Evolutionary conservation across 2,888 invertebrate genomes (phyloP).

Genomic region (Melikaiella ostensackeni): DNA sequence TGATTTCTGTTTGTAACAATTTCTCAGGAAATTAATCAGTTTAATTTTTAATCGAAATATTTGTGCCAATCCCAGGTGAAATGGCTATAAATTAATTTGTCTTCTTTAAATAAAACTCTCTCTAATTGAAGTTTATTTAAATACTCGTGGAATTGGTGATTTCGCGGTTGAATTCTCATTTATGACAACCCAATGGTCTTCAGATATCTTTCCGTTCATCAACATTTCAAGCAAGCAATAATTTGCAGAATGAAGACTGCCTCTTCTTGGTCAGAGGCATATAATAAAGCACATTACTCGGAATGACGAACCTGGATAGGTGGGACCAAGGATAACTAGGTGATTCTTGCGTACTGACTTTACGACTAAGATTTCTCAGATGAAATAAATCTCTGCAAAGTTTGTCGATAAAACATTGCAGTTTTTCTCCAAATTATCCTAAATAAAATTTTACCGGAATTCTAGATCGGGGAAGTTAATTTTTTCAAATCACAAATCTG

Average conservation of each 20-base stretch:
- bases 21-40: too few relatives aligned
- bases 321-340: slow-evolving; percentile 12
- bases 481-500: too few relatives aligned
- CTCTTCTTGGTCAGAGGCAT: neutral
- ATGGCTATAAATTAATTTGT: too few relatives aligned
- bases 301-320: neutral
- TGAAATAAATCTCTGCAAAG: neutral
- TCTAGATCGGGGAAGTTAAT: neutral
- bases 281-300: slow-evolving; percentile 16
- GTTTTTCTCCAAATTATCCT: neutral
- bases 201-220: neutral
- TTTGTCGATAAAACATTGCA: too few relatives aligned
- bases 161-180: slow-evolving; percentile 11
- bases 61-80: too few relatives aligned
- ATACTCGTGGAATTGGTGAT: neutral
- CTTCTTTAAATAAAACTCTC: too few relatives aligned
- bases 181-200: neutral
- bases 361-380: neutral
- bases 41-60: too few relatives aligned
- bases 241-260: slow-evolving; percentile 20
- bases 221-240: slow-evolving; percentile 12
- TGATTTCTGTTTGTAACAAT: too few relatives aligned
- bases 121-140: too few relatives aligned
- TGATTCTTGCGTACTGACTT: neutral
- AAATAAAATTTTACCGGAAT: neutral